phyloP scores from a whole-genome alignment of 2,797 vertebrate species.

The Arnoldichthys spilopterus region DNA sequence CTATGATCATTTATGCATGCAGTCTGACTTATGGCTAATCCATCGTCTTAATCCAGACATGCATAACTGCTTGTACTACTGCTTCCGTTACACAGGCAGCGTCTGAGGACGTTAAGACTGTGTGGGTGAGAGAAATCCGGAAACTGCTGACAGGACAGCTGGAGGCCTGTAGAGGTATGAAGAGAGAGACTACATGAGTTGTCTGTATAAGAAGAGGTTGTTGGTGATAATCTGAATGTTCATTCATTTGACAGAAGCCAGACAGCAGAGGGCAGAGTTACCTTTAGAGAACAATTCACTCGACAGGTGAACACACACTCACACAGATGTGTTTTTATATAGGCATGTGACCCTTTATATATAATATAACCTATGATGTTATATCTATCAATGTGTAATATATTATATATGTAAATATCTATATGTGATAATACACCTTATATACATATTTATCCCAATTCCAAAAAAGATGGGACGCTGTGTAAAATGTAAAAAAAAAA shows the following conservation, averaged over 20 bases:
- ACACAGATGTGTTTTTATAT: too few species aligned
- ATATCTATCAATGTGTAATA: too few species aligned
- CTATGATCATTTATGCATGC: too few species aligned
- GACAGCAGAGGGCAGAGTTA: conserved; percentile 84
- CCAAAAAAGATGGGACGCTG: too few species aligned
- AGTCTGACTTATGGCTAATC: too few species aligned
- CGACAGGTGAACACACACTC: conserved; percentile 57
- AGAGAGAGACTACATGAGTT: not conserved
- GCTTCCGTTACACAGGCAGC: conserved; percentile 81
- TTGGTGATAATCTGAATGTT: not conserved
- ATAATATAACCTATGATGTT: too few species aligned
- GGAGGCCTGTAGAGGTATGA: conserved; percentile 90
- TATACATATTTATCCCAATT: too few species aligned
- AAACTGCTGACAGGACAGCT: conserved; percentile 96
- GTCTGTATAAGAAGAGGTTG: not conserved
- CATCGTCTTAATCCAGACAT: too few species aligned
- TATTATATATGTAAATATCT: too few species aligned
- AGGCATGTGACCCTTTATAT: too few species aligned
- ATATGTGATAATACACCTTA: too few species aligned
- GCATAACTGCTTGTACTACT: conserved; percentile 9
- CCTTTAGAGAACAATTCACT: conserved; percentile 73
- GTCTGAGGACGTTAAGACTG: conserved; percentile 90
- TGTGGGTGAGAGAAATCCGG: conserved; percentile 95
- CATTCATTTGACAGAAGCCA: conserved; percentile 79
- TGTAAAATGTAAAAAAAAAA: too few species aligned